Base-by-base conservation (phyloP, 2,888 invertebrate genomes). In the Drosophila barbarae region DNA sequence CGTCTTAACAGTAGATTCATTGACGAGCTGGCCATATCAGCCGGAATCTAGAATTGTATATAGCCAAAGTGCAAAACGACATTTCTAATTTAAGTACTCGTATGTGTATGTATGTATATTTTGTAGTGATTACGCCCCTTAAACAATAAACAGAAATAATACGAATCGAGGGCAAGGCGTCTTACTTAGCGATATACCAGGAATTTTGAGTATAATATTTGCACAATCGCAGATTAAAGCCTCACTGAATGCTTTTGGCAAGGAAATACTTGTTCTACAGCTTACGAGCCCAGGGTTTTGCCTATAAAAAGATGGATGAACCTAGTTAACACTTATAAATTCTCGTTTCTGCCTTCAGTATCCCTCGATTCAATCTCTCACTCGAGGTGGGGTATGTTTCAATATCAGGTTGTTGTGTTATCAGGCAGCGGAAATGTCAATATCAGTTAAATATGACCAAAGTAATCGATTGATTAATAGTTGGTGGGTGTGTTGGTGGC, bases 401-500 rank as follows among this genome's bases (percentile, higher is more conserved):
- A 35, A 10, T 57, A 56, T 55, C 61, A 34, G 30, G 9, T 18
- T 30, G 5, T 13, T 46, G 35, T 35, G 39, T 52, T 80, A 78
- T 80, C 75, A 54, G 50, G 21, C 46, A 52, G 51, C 70, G 80
- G 77, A 80, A 83, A 77, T 67, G 73, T 77, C 53, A 53, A 34
- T 58, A 71, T 71, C 64, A 46, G 49, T 64, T 59, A 65, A 42
- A 71, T 80, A 77, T 66, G 71, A 67, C 61, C 56, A 7, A 50
- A 42, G 28, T 68, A 71, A 80, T 71, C 81, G 58, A 74, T 55
- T 71, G 68, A 63, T 64, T 63, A 71, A 64, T 58, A 44, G 38
- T 12, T 30, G 44, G 55, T 30, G 71, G 63, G 69, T 55, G 71
- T 55, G 69, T 46, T 46, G 46, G 30, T n/a, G n/a, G n/a, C n/a